Conservation (phyloP, 1,140 invertebrate species). For the Pteromalus puparum region DNA sequence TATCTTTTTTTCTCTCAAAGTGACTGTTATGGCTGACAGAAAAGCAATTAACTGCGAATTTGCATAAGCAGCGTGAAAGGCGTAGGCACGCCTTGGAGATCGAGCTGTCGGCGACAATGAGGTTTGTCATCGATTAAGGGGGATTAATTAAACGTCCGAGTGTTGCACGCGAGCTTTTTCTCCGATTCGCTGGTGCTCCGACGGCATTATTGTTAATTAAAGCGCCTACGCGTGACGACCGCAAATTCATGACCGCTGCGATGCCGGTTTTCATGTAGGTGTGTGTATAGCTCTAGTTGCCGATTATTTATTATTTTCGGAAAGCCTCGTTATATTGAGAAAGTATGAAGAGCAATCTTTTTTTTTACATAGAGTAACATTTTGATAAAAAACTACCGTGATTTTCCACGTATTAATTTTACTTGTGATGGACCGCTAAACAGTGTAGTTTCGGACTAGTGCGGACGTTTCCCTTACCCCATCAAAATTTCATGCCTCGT, state of each 20-base stretch:
- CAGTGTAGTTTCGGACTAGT: too few relatives aligned
- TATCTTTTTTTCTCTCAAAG: too few relatives aligned
- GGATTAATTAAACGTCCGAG: conserved; percentile 59
- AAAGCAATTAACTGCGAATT: neutral
- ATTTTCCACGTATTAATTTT: too few relatives aligned
- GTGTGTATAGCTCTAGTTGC: too few relatives aligned
- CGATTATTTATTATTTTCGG: neutral
- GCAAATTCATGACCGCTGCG: neutral
- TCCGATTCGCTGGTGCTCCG: conserved; percentile 50
- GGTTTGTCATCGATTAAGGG: conserved; percentile 60
- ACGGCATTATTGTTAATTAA: conserved; percentile 68
- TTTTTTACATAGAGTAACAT: too few relatives aligned
- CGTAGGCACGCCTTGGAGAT: neutral
- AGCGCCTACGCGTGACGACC: conserved; percentile 30
- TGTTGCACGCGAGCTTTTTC: conserved; percentile 55
- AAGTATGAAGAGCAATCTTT: too few relatives aligned
- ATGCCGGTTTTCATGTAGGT: neutral
- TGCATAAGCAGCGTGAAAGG: neutral
- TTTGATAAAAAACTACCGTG: too few relatives aligned
- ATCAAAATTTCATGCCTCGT: too few relatives aligned
- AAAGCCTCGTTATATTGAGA: neutral
- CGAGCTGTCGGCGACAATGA: conserved; percentile 57
- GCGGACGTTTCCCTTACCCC: too few relatives aligned
- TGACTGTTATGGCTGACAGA: neutral
- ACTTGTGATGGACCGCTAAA: too few relatives aligned